These are phyloP conservation scores for Laticauda colubrina DNA, from an alignment of 2,113 vertebrate genomes.

Conservation along the genomic window DNA sequence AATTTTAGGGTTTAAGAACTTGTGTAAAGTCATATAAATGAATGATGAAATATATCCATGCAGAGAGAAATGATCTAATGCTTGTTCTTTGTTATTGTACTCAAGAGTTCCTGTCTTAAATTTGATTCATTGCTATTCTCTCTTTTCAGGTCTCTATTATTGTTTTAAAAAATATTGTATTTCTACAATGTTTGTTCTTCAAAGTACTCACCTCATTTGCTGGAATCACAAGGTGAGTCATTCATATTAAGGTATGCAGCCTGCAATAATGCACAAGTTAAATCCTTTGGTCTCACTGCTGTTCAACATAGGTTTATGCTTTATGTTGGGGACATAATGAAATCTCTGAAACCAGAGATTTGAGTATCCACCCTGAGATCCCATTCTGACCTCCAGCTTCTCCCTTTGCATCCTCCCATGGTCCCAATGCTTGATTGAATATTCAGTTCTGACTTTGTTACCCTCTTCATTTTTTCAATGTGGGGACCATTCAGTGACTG, in stretches of 20 bases:
- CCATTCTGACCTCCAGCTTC: not conserved
- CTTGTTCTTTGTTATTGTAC: not conserved
- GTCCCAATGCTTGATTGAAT: not conserved
- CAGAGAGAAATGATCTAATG: not conserved
- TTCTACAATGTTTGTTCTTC: not conserved
- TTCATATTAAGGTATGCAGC: not conserved
- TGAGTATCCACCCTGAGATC: not conserved
- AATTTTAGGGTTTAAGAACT: not conserved
- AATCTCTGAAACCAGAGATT: not conserved
- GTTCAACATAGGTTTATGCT: not conserved
- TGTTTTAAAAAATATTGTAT: not conserved
- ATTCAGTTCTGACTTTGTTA: not conserved
- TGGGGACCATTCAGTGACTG: no score
- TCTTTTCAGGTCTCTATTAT: not conserved
- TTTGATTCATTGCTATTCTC: not conserved
- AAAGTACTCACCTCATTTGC: not conserved
- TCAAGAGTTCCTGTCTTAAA: not conserved
- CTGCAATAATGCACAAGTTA: not conserved
- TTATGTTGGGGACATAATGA: not conserved
- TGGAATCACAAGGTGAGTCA: not conserved
- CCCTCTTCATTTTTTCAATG: not conserved
- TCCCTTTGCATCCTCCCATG: not conserved
- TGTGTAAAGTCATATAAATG: not conserved
- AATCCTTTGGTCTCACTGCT: not conserved
- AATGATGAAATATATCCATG: not conserved